These are phyloP conservation scores for Philotrypesis tridentata DNA, from an alignment of 1,140 invertebrate species.

Conservation along the genomic window DNA sequence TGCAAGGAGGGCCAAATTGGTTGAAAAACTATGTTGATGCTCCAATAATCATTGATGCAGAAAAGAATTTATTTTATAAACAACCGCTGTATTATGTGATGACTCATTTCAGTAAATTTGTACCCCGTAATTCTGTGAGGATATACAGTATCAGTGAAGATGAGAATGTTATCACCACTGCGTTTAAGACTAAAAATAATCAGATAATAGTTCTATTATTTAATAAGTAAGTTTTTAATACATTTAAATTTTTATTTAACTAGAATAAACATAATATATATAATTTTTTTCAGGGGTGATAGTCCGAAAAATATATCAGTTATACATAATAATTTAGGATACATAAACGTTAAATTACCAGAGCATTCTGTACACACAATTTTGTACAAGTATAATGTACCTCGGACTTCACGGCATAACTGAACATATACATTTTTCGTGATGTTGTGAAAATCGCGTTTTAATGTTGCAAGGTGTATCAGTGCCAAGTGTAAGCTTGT, in stretches of 20 bases:
- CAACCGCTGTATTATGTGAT: slow-evolving; percentile 82
- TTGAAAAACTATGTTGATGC: slow-evolving; percentile 85
- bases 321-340: slow-evolving; percentile 12
- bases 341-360: slow-evolving; percentile 36
- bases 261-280: no score
- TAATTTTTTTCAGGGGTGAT: slow-evolving; percentile 21
- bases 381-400: slow-evolving; percentile 41
- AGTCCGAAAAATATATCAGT: slow-evolving; percentile 22
- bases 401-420: no score
- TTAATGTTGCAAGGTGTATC: no score
- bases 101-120: slow-evolving; percentile 90
- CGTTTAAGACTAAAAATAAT: slow-evolving; percentile 76
- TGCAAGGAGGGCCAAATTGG: slow-evolving; percentile 89
- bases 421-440: no score
- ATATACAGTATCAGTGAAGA: slow-evolving; percentile 56
- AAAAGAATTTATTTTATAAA: slow-evolving; percentile 60
- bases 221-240: slow-evolving; percentile 80
- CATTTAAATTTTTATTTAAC: no score
- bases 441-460: no score
- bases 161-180: slow-evolving; percentile 66
- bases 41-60: slow-evolving; percentile 83
- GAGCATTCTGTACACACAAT: slow-evolving; percentile 44
- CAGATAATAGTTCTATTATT: slow-evolving; percentile 76
- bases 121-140: slow-evolving; percentile 78
- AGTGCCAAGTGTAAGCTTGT: no score